Conservation (phyloP, 1,140 invertebrate species). For the Diabrotica undecimpunctata region DNA sequence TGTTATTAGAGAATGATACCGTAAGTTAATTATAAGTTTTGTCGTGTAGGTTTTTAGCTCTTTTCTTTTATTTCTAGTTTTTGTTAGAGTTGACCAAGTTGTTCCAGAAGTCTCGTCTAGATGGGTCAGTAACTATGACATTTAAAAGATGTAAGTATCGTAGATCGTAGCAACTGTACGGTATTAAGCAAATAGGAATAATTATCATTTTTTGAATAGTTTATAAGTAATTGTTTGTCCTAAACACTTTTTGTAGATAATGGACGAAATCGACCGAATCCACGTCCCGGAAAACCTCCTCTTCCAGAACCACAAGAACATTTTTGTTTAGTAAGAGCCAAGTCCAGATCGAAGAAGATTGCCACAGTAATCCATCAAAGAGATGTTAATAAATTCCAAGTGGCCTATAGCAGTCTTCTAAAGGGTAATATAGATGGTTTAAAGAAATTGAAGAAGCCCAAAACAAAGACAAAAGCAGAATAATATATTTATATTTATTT, state of each 20-base stretch:
- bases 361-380: slow-evolving; percentile 74
- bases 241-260: slow-evolving; percentile 57
- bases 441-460: slow-evolving; percentile 81
- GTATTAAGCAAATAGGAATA: too few relatives aligned
- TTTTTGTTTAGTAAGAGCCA: slow-evolving; percentile 70
- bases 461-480: slow-evolving; percentile 65
- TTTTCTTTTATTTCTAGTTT: slow-evolving; percentile 55
- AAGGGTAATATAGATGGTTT: slow-evolving; percentile 83
- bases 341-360: slow-evolving; percentile 71
- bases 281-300: slow-evolving; percentile 56
- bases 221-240: too few relatives aligned
- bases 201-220: too few relatives aligned
- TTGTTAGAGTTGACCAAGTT: slow-evolving; percentile 61
- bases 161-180: neutral
- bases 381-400: slow-evolving; percentile 81
- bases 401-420: slow-evolving; percentile 76
- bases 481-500: slow-evolving; percentile 31
- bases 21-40: slow-evolving; percentile 48
- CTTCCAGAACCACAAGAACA: slow-evolving; percentile 62
- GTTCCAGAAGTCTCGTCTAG: slow-evolving; percentile 61
- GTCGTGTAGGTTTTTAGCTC: neutral
- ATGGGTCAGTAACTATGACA: slow-evolving; percentile 63
- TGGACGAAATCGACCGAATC: slow-evolving; percentile 67
- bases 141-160: slow-evolving; percentile 65
- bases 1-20: slow-evolving; percentile 63